Conservation (phyloP, 2,888 invertebrate species). For the Tromatobia lineatoria region DNA sequence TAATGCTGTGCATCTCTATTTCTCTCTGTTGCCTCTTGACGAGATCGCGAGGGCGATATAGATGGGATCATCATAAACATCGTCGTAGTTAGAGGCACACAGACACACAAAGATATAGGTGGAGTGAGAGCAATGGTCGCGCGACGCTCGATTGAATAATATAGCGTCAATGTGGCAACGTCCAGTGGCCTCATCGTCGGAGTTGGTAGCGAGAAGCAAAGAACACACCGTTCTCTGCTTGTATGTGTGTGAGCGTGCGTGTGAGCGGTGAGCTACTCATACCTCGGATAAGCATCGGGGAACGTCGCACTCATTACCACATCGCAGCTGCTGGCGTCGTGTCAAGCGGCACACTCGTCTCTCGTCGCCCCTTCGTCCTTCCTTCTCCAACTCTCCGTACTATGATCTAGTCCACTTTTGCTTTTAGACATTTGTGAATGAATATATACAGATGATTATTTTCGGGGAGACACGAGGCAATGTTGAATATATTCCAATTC, state of each 20-base stretch:
- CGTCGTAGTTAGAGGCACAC: slow-evolving; percentile 41
- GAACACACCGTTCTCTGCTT: background rate
- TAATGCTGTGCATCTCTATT: slow-evolving; percentile 34
- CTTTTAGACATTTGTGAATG: slow-evolving; percentile 68
- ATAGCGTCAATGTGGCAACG: slow-evolving; percentile 72
- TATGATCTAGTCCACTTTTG: slow-evolving; percentile 71
- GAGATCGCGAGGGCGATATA: slow-evolving; percentile 61
- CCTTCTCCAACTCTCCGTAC: slow-evolving; percentile 11
- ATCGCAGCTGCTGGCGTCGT: slow-evolving; percentile 66
- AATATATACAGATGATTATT: slow-evolving; percentile 21
- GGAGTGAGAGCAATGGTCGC: slow-evolving; percentile 64
- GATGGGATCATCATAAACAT: slow-evolving; percentile 60
- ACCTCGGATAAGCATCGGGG: slow-evolving; percentile 11
- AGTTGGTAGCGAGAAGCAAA: slow-evolving; percentile 2
- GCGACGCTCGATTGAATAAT: slow-evolving; percentile 69
- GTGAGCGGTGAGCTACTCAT: background rate
- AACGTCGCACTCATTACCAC: slow-evolving; percentile 69
- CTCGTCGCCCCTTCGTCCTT: slow-evolving; percentile 33
- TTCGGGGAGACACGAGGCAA: background rate
- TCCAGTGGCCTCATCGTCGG: slow-evolving; percentile 61
- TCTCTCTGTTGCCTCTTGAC: slow-evolving; percentile 45
- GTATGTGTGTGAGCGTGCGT: background rate
- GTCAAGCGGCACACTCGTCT: slow-evolving; percentile 61
- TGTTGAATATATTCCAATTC: no score
- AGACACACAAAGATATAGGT: slow-evolving; percentile 30